Base-by-base conservation (phyloP, 2,797 vertebrate species). In the Eremophila alpestris region DNA sequence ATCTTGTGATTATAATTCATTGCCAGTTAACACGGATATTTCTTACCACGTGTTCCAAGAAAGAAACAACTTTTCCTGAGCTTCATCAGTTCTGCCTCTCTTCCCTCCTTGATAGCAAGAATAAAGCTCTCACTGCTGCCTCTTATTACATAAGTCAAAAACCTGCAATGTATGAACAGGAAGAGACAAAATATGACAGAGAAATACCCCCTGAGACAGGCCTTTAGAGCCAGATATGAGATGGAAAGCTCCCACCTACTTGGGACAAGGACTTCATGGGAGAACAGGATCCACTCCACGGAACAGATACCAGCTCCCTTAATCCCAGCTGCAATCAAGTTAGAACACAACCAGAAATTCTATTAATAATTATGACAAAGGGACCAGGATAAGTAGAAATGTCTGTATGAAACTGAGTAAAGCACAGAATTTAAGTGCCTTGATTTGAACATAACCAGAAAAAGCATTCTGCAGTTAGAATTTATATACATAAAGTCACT, bases 1-100 rank as follows among this genome's bases (percentile, higher is more conserved):
- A 94, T 92, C 70, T 94, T 93, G 81, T 83, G 76, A 91, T 88
- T 64, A 9, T 46, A 91, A 83, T 79, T 82, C 86, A 79, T 7
- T 82, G 83, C 60, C 93, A 93, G 69, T 81, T 95, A 93, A 87
- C 94, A 70, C 7, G 5, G 68, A 16, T 84, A 88, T 18, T 94
- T 92, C 87, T 91, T 90, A 83, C 67, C 80, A 30, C 1, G 0
- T 54, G 64, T 51, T 74, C 56, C 64, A 71, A 69, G 60, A 83
- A 79, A 70, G 54, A 92, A 79, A 83, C 56, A 67, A 70, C 52
- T 67, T 68, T 60, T 86, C 67, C 63, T 54, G 38, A 82, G 64
- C 49, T 84, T 70, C 80, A 59, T 63, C 80, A 27, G 5, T 63
- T 92, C 76, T 70, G 49, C 56, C 63, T 56, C 54, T 56, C 38